phyloP scores from a whole-genome alignment of 2,113 vertebrate genomes.

The Shinisaurus crocodilurus region DNA sequence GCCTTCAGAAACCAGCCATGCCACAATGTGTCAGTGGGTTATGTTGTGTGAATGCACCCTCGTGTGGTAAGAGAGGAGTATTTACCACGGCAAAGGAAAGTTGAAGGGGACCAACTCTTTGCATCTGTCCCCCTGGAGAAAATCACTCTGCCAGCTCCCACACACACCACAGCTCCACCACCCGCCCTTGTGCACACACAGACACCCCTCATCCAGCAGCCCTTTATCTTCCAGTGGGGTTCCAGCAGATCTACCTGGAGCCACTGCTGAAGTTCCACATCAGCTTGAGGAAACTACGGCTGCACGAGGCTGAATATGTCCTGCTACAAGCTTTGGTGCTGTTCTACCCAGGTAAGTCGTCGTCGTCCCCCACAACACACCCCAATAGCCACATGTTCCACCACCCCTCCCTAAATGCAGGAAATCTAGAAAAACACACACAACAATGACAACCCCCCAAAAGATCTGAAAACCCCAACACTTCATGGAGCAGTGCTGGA shows the following conservation, averaged over 20 bases:
- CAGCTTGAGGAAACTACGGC: constrained; percentile 72
- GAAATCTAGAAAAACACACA: too few species aligned
- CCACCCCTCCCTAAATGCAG: not conserved
- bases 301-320: constrained; percentile 81
- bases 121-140: not conserved
- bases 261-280: constrained; percentile 82
- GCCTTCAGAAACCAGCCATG: not conserved
- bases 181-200: too few species aligned
- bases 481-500: too few species aligned
- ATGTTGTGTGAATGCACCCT: not conserved
- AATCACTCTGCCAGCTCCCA: too few species aligned
- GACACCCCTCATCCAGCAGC: too few species aligned
- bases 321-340: constrained; percentile 80
- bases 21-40: not conserved
- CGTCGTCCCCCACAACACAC: fast-evolving
- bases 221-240: constrained; percentile 69
- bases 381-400: fast-evolving
- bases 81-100: not conserved
- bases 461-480: too few species aligned
- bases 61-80: not conserved
- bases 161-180: too few species aligned
- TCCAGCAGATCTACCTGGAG: constrained; percentile 84
- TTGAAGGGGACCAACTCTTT: not conserved
- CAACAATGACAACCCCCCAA: too few species aligned
- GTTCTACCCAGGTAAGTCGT: constrained; percentile 82